Percentiles rank a stretch among this genome's conserved stretches.
Evolutionary conservation across 2,113 vertebrate genomes (phyloP).

Genomic region (Scophthalmus maximus): DNA sequence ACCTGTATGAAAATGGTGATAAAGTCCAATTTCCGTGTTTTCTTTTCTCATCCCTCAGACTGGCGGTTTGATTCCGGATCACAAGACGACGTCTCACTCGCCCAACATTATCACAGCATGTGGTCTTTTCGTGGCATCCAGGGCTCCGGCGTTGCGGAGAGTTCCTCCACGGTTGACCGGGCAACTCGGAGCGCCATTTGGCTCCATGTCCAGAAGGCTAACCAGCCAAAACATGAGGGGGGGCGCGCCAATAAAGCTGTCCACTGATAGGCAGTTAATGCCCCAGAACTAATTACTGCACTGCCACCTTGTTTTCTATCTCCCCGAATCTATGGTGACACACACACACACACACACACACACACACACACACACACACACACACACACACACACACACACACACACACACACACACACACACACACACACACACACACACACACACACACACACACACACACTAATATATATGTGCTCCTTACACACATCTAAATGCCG

Average conservation of each 20-base stretch:
- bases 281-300: slow-evolving; percentile 70
- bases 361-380: slow-evolving; percentile 3
- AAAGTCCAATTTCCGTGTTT: no score
- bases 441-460: no score
- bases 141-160: slow-evolving; percentile 24
- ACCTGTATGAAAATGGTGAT: no score
- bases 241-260: slow-evolving; percentile 61
- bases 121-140: background rate
- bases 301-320: slow-evolving; percentile 23
- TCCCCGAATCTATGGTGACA: background rate
- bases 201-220: slow-evolving; percentile 54
- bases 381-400: slow-evolving; percentile 17
- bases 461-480: no score
- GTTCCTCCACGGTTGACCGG: slow-evolving; percentile 52
- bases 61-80: no score
- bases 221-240: slow-evolving; percentile 62
- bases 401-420: background rate
- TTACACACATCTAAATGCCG: no score
- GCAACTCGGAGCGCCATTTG: slow-evolving; percentile 44
- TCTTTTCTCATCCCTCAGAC: no score
- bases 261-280: slow-evolving; percentile 67
- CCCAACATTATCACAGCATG: slow-evolving; percentile 23
- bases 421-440: no score
- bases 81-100: background rate
- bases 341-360: slow-evolving; percentile 6